These are phyloP conservation scores for Copsychus sechellarum DNA, from an alignment of 2,113 vertebrate genomes.

Conservation along the genomic window DNA sequence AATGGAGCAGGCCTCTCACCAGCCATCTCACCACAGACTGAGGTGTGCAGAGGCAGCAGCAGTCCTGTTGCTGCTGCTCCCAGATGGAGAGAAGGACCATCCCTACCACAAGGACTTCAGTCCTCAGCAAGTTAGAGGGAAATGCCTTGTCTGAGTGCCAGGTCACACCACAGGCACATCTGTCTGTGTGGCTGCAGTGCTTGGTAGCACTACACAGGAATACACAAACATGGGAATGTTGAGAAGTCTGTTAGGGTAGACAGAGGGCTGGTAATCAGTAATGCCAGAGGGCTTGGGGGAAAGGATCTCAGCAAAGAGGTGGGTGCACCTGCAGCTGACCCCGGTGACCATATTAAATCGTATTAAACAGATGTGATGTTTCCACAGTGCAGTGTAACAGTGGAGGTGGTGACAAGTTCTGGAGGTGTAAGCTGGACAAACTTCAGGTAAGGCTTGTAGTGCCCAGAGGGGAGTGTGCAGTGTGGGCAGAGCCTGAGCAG, in stretches of 20 bases:
- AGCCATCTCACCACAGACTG: accelerated
- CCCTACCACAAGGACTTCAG: no score
- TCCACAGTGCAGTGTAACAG: accelerated
- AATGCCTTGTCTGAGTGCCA: background rate
- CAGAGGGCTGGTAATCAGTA: accelerated
- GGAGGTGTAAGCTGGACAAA: background rate
- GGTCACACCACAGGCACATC: accelerated
- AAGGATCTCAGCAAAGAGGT: background rate
- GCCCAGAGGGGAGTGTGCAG: accelerated
- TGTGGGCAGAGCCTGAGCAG: background rate
- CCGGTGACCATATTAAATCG: no score
- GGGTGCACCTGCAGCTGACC: background rate
- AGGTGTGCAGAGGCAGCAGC: background rate
- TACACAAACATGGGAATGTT: background rate
- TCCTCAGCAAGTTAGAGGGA: background rate
- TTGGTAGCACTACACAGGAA: accelerated
- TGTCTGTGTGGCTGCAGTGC: background rate
- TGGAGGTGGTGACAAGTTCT: background rate
- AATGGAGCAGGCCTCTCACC: background rate
- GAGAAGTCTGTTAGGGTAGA: background rate
- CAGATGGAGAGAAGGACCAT: background rate
- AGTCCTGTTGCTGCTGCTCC: accelerated
- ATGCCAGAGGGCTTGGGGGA: background rate
- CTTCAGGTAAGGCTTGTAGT: background rate
- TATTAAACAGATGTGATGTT: accelerated